Base-by-base conservation (phyloP, 2,797 vertebrate species). In the Sitta carolinensis region DNA sequence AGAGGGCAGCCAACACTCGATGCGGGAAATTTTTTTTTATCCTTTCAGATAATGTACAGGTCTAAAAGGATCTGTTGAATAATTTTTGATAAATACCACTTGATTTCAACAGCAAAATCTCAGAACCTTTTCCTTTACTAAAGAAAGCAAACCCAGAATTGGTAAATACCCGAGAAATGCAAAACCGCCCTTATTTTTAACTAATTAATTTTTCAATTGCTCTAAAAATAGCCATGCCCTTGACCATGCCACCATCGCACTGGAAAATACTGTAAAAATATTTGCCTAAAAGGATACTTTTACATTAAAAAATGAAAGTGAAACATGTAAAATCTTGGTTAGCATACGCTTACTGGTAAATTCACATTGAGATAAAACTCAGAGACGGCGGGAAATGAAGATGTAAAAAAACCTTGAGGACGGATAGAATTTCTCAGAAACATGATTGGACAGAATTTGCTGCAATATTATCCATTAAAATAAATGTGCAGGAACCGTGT, bases 31-130 rank as follows among this genome's bases (percentile, higher is more conserved):
- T 1, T 34, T 10, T 43, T 21, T 27, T 27, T 21, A 43, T 8
- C 11, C 3, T 52, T 55, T 7, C 17, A 5, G 7, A 26, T 27
- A 6, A 10, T 34, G 59, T 81, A 50, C 15, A 18, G 3, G 2
- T 52, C 0, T 0, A 63, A 62, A 70, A 45, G 0, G 0, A 42
- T 11, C 2, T 51, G n/a, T 2, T 0, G 4, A 61, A 58, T 7
- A 5, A 5, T 8, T 50, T 61, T 32, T 76, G 5, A 12, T n/a
- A 52, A 59, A 50, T 32, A 22, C 0, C 15, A 2, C 15, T 34
- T n/a, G 5, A 17, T 87, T 52, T 55, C 8, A 59, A 20, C 7
- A 48, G 8, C 10, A 81, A 51, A 64, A 50, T 4, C 8, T 40
- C 26, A 20, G 4, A 66, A 63, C 1, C 13, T n/a, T 59, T 80